A percentile compares a stretch with the other conserved stretches of the same genome.
phyloP scores from a whole-genome alignment of 2,113 vertebrate genomes.

The Chaetorhynchus papuensis region DNA sequence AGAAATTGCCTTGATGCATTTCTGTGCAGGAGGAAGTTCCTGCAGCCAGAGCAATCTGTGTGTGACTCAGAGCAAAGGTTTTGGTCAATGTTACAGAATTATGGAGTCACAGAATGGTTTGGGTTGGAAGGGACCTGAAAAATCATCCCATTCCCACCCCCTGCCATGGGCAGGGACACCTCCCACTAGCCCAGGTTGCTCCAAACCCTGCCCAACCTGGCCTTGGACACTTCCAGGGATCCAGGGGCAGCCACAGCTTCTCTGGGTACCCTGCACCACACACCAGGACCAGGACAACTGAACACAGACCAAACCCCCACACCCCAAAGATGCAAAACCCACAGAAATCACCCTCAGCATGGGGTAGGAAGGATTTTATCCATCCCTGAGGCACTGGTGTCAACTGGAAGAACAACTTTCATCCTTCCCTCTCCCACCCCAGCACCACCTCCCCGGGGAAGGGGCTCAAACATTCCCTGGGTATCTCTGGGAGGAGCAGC shows the following conservation, averaged over 20 bases:
- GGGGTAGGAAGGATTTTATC: not conserved
- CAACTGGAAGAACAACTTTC: not conserved
- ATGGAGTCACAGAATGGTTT: not conserved
- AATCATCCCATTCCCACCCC: not conserved
- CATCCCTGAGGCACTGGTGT: fast-evolving
- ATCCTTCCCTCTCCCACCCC: not conserved
- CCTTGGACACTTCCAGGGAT: not conserved
- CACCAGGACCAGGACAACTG: not conserved
- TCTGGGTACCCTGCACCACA: not conserved
- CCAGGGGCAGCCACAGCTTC: not conserved
- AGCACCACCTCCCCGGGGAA: not conserved
- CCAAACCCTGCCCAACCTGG: fast-evolving
- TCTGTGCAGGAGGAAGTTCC: not conserved
- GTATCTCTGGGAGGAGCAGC: not conserved
- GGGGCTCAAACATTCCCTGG: not conserved
- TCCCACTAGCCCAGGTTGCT: fast-evolving
- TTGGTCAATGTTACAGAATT: not conserved
- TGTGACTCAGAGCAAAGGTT: not conserved
- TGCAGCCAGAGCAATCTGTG: not conserved
- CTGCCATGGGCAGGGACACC: not conserved
- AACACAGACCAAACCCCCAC: not conserved
- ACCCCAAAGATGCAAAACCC: not conserved
- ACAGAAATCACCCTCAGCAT: not conserved
- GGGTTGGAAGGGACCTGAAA: not conserved
- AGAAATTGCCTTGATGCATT: not conserved